A percentile compares a stretch with the other conserved stretches of the same genome.
These are phyloP conservation scores for Macropodus opercularis DNA, from an alignment of 2,797 vertebrate genomes.

Conservation along the genomic window DNA sequence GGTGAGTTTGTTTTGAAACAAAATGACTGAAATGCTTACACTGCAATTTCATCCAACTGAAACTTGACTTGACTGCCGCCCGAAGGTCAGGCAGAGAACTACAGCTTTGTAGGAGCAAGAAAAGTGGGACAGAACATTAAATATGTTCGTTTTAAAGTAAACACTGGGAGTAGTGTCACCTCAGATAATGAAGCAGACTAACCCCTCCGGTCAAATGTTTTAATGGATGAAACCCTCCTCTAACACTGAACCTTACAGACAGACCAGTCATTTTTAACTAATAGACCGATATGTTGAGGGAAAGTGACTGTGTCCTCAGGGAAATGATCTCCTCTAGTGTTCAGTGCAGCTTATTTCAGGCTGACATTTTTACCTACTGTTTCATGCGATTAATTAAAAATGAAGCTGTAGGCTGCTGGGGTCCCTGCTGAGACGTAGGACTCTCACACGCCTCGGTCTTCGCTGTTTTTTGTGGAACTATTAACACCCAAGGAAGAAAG, in stretches of 20 bases:
- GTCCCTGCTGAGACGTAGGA: slow-evolving; percentile 42
- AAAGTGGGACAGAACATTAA: not conserved
- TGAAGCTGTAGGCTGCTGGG: slow-evolving; percentile 49
- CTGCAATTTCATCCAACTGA: not conserved
- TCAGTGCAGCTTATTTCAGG: slow-evolving; percentile 55
- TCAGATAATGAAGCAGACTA: not conserved
- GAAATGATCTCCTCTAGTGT: slow-evolving; percentile 24
- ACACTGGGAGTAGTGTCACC: too few relatives aligned
- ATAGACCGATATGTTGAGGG: not conserved
- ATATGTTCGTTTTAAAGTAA: not conserved
- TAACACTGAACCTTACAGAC: not conserved
- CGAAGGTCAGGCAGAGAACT: slow-evolving; percentile 26
- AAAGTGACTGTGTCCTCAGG: not conserved
- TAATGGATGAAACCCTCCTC: not conserved
- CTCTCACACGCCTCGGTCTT: not conserved
- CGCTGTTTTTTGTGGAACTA: slow-evolving; percentile 3
- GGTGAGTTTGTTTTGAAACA: slow-evolving; percentile 24
- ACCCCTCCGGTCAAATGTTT: not conserved
- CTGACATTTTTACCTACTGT: slow-evolving; percentile 72
- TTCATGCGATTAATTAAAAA: slow-evolving; percentile 75
- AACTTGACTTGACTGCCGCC: slow-evolving; percentile 23
- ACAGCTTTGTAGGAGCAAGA: not conserved
- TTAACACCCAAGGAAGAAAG: slow-evolving; percentile 1
- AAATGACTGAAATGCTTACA: not conserved
- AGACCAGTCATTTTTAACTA: slow-evolving; percentile 10